phyloP scores from a whole-genome alignment of 2,888 invertebrate genomes.

The Pyralis farinalis region DNA sequence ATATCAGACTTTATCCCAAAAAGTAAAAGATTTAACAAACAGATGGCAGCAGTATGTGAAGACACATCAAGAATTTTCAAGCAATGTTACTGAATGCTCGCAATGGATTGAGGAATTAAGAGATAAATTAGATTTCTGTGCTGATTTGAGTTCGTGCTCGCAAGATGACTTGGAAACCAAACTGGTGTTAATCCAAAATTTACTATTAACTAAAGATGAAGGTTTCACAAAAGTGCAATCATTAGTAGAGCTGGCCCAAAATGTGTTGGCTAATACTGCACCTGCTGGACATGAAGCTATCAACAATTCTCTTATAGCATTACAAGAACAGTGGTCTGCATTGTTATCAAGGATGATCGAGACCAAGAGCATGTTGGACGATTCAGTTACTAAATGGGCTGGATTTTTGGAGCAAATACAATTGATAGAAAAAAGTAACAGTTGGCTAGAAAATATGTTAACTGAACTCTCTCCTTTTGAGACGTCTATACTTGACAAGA shows the following conservation, averaged over 20 bases:
- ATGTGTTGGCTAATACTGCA: slow-evolving; percentile 94
- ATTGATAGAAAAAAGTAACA: slow-evolving; percentile 90
- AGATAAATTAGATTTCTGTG: slow-evolving; percentile 92
- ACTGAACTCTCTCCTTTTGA: slow-evolving; percentile 88
- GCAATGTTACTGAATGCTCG: slow-evolving; percentile 88
- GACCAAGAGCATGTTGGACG: slow-evolving; percentile 92
- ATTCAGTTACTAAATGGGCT: slow-evolving; percentile 95
- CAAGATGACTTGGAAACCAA: slow-evolving; percentile 93
- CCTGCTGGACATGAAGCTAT: slow-evolving; percentile 93
- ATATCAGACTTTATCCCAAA: slow-evolving; percentile 94
- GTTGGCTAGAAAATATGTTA: slow-evolving; percentile 87
- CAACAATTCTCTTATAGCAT: slow-evolving; percentile 88
- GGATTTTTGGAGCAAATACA: slow-evolving; percentile 94
- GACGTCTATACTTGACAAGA: slow-evolving; percentile 92
- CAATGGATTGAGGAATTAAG: slow-evolving; percentile 92
- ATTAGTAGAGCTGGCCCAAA: slow-evolving; percentile 94
- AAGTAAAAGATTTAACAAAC: slow-evolving; percentile 93
- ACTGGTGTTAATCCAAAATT: slow-evolving; percentile 90
- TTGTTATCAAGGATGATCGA: slow-evolving; percentile 94
- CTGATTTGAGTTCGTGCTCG: slow-evolving; percentile 89
- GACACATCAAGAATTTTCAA: slow-evolving; percentile 93
- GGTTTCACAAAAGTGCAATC: slow-evolving; percentile 94
- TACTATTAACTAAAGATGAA: slow-evolving; percentile 95
- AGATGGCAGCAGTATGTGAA: slow-evolving; percentile 96
- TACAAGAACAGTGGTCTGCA: slow-evolving; percentile 95